Conservation (phyloP, 2,797 vertebrate species). For the Antennarius maculatus region DNA sequence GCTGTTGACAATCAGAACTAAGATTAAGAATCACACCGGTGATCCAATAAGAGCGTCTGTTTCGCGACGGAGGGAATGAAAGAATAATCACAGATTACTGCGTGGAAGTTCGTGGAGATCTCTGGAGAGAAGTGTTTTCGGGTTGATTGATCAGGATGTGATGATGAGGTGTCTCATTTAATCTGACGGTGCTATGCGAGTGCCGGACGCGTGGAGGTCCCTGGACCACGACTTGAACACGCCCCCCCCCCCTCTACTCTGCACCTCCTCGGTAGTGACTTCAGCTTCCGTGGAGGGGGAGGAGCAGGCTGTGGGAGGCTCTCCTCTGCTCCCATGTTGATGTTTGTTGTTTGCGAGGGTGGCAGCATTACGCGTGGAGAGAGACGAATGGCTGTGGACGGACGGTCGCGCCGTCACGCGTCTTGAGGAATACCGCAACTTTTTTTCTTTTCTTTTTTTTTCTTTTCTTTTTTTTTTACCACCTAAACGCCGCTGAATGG, state of each 20-base stretch:
- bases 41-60: too few species aligned
- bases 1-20: too few species aligned
- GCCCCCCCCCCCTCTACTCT: neutral
- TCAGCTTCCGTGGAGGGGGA: constrained; percentile 54
- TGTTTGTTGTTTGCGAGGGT: constrained; percentile 70
- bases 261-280: constrained; percentile 44
- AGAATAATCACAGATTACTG: too few species aligned
- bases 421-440: constrained; percentile 54
- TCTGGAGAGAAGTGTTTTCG: too few species aligned
- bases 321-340: constrained; percentile 60
- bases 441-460: neutral
- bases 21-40: too few species aligned
- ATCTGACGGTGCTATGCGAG: too few species aligned
- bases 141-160: too few species aligned
- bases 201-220: too few species aligned
- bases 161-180: too few species aligned
- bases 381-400: constrained; percentile 28
- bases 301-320: constrained; percentile 67
- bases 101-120: too few species aligned
- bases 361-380: constrained; percentile 45
- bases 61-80: too few species aligned
- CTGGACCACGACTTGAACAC: constrained; percentile 35
- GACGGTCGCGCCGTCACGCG: constrained; percentile 47
- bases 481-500: constrained; percentile 22
- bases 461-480: too few species aligned